Base-by-base conservation (phyloP, 2,888 invertebrate genomes). In the Glyphotaelius pellucidus region DNA sequence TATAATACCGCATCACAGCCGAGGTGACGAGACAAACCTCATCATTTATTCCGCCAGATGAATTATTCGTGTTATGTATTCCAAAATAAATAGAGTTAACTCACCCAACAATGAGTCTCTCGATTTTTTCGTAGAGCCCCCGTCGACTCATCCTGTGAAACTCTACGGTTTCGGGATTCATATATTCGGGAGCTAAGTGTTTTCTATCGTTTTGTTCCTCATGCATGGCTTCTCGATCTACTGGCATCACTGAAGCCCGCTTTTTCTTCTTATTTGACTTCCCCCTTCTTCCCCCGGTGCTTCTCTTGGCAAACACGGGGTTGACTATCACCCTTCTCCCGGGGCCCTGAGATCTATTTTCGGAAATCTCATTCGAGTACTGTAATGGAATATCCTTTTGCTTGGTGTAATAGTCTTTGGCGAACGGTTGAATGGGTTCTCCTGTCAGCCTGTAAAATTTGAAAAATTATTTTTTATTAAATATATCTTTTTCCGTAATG, bases 61-160 rank as follows among this genome's bases (percentile, higher is more conserved):
- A 67, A 67, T 67, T 67, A 67, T 67, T 67, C 67, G 9, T n/a
- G 1, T 38, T 38, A n/a, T 67, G 11, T 81, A 81, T 32, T 32
- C 81, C 4, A 81, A 81, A 32, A 32, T 81, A 32, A 42, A 86
- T 86, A 25, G 25, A 47, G 9, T 86, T 86, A 38, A 67, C 97
- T 96, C 95, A 97, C 97, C 97, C 96, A 93, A 95, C 95, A 90
- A 97, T 95, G 93, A 97, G 95, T 93, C 95, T 95, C 94, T 97
- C 97, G 91, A 97, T 94, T 95, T 97, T 97, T 91, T 95, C 95
- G 94, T 97, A 97, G 35, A 97, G 94, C 89, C 97, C 97, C 85
- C 97, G 95, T 94, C 97, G 95, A 93, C 96, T 97, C 87, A 95
- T 95, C 94, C 97, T 96, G 94, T 97, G 97, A 94, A 97, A 96